A percentile compares a stretch with the other conserved stretches of the same genome.
These are phyloP conservation scores for Dorcus parallelipipedus DNA, from an alignment of 2,888 invertebrate species.

Conservation along the genomic window DNA sequence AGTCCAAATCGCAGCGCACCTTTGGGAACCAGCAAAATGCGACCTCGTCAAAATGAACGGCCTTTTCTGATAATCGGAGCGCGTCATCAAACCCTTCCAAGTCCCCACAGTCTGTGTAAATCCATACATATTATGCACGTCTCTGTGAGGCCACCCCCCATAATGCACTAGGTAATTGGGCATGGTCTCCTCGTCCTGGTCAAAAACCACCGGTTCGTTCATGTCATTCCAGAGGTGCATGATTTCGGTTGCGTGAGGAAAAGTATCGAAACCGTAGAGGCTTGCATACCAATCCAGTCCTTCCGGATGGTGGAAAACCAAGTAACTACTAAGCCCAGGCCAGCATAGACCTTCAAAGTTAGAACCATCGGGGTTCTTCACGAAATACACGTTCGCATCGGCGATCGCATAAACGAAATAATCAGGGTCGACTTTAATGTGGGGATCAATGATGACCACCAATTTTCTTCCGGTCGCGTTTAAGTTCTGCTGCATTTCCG, in stretches of 20 bases:
- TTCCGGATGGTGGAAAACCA: constrained; percentile 86
- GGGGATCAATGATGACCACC: constrained; percentile 92
- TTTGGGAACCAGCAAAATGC: constrained; percentile 89
- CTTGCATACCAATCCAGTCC: constrained; percentile 77
- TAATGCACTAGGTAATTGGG: constrained; percentile 85
- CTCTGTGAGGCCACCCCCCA: constrained; percentile 77
- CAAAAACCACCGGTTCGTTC: constrained; percentile 99
- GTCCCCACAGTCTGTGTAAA: constrained; percentile 62
- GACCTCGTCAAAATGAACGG: constrained; percentile 90
- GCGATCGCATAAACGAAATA: constrained; percentile 87
- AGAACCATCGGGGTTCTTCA: constrained; percentile 80
- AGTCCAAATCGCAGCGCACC: constrained; percentile 92
- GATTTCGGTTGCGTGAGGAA: constrained; percentile 70
- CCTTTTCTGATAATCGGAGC: constrained; percentile 64
- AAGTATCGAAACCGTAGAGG: constrained; percentile 51
- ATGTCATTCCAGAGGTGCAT: constrained; percentile 97
- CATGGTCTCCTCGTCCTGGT: constrained; percentile 94
- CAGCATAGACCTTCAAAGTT: constrained; percentile 92
- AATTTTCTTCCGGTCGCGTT: constrained; percentile 82
- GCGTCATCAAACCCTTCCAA: constrained; percentile 55
- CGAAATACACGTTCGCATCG: constrained; percentile 71
- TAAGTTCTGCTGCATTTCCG: constrained; percentile 82
- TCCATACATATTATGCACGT: constrained; percentile 93
- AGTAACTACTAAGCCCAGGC: constrained; percentile 92
- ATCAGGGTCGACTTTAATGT: constrained; percentile 83